These are phyloP conservation scores for Planococcus citri DNA, from an alignment of 1,140 invertebrate genomes.

Conservation along the genomic window DNA sequence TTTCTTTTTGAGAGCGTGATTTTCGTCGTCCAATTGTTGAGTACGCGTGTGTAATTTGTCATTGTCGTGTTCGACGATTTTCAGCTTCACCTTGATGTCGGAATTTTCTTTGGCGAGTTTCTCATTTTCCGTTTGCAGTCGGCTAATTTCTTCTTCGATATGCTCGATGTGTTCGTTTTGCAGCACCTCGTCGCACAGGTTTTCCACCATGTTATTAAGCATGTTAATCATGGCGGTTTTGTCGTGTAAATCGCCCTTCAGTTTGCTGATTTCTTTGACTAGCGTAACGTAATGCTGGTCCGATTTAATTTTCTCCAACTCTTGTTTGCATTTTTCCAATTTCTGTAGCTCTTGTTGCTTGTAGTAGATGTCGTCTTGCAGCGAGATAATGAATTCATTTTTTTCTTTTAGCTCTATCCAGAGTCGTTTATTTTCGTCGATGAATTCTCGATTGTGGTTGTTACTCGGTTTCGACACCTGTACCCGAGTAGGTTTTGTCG, in stretches of 20 bases:
- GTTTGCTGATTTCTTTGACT: not conserved
- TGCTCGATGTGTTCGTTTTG: constrained; percentile 6
- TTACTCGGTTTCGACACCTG: not conserved
- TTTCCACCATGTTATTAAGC: not conserved
- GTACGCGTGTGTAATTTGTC: not conserved
- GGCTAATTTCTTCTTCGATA: not conserved
- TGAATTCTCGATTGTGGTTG: not conserved
- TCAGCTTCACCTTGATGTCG: constrained; percentile 2
- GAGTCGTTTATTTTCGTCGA: constrained; percentile 13
- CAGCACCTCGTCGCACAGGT: constrained; percentile 3
- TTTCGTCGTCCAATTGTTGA: not conserved
- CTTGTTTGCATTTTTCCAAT: not conserved
- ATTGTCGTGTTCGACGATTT: constrained; percentile 11
- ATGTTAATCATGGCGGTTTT: not conserved
- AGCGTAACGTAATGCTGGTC: not conserved
- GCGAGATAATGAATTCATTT: not conserved
- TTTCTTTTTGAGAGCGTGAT: not conserved
- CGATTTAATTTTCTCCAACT: not conserved
- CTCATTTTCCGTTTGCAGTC: not conserved
- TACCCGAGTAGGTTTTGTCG: too few species aligned
- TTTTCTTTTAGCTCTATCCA: constrained; percentile 9
- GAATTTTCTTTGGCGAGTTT: not conserved
- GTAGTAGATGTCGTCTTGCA: not conserved
- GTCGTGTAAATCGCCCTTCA: not conserved
- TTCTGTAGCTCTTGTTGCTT: not conserved